phyloP scores from a whole-genome alignment of 2,888 invertebrate genomes.

The Meteorus colon region DNA sequence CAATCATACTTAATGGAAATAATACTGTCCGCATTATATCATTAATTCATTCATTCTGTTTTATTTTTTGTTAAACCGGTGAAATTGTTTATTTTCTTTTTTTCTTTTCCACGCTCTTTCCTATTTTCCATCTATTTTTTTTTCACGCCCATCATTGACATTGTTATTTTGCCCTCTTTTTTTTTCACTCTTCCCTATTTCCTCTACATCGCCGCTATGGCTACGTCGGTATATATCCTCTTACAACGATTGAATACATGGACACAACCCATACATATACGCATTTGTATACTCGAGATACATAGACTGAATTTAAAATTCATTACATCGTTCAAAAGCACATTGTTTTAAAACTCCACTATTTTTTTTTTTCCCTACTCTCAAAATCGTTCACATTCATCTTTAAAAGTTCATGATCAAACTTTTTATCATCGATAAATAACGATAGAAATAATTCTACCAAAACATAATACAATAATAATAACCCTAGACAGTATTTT shows the following conservation, averaged over 20 bases:
- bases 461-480: too few relatives aligned
- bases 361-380: too few relatives aligned
- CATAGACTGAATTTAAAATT: not conserved
- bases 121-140: not conserved
- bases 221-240: not conserved
- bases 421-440: too few relatives aligned
- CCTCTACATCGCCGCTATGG: not conserved
- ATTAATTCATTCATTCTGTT: not conserved
- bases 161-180: not conserved
- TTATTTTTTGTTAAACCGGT: not conserved
- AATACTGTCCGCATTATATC: not conserved
- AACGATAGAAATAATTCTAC: too few relatives aligned
- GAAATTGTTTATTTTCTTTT: slow-evolving; percentile 7
- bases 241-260: not conserved
- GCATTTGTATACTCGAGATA: not conserved
- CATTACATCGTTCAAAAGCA: not conserved
- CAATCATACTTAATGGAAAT: slow-evolving; percentile 14
- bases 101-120: not conserved
- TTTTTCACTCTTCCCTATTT: not conserved
- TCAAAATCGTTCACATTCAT: too few relatives aligned
- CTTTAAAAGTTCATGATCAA: too few relatives aligned
- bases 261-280: not conserved
- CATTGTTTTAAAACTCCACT: too few relatives aligned
- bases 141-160: not conserved
- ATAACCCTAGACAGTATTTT: too few relatives aligned